A percentile compares a stretch with the other conserved stretches of the same genome.
phyloP scores from a whole-genome alignment of 1,140 invertebrate genomes.

The Drosophila auraria region DNA sequence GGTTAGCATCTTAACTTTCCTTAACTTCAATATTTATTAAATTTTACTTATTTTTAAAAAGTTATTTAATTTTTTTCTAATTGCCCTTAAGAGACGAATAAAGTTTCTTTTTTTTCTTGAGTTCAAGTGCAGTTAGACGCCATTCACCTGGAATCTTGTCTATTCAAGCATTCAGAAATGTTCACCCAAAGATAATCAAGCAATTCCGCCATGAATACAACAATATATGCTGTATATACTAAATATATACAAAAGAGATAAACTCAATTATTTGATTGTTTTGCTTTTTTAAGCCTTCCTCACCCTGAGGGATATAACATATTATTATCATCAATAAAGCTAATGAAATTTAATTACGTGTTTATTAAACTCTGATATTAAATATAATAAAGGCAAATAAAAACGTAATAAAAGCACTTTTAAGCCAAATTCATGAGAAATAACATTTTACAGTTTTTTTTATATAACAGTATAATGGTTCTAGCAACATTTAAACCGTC shows the following conservation, averaged over 20 bases:
- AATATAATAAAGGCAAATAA: too few relatives aligned
- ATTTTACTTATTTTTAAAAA: too few relatives aligned
- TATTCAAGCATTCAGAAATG: neutral
- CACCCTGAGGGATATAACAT: neutral
- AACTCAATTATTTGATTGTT: neutral
- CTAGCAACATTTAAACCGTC: neutral
- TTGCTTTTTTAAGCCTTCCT: neutral
- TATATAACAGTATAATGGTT: neutral
- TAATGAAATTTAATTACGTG: neutral
- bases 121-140: neutral
- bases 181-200: neutral
- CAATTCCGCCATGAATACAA: neutral
- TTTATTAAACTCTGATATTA: too few relatives aligned
- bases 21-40: too few relatives aligned
- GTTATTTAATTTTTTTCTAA: too few relatives aligned
- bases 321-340: neutral
- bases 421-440: neutral
- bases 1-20: too few relatives aligned
- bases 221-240: neutral
- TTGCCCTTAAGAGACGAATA: too few relatives aligned
- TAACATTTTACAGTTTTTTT: neutral
- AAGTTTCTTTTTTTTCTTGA: neutral
- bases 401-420: too few relatives aligned
- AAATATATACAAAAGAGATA: too few relatives aligned
- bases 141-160: conserved; percentile 22